Evolutionary conservation across 2,113 vertebrate genomes (phyloP).

Genomic region (Galeopterus variegatus): DNA sequence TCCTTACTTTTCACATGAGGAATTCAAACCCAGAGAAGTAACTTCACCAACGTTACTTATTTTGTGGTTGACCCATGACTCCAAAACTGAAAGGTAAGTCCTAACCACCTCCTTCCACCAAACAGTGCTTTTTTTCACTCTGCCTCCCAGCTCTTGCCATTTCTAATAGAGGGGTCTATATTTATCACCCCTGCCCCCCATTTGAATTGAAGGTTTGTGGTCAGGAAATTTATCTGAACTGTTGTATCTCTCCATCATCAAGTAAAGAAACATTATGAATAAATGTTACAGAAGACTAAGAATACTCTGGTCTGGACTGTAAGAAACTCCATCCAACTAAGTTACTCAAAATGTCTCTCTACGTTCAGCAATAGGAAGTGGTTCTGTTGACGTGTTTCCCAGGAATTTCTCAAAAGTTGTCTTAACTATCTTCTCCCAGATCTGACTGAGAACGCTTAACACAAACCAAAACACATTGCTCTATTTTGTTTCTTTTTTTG

Average conservation of each 20-base stretch:
- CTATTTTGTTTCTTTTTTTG: not conserved
- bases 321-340: not conserved
- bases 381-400: not conserved
- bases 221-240: not conserved
- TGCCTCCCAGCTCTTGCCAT: not conserved
- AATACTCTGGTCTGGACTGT: not conserved
- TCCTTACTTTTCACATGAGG: not conserved
- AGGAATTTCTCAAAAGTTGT: constrained; percentile 13
- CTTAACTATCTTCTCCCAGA: not conserved
- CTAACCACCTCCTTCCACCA: not conserved
- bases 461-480: not conserved
- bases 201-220: not conserved
- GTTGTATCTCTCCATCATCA: not conserved
- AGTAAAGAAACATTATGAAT: not conserved
- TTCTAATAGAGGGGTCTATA: not conserved
- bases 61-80: not conserved
- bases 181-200: not conserved
- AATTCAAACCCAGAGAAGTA: constrained; percentile 44
- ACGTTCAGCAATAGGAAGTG: not conserved
- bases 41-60: not conserved
- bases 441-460: not conserved
- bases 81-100: not conserved
- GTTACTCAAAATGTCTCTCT: not conserved
- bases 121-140: not conserved
- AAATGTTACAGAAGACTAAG: not conserved